Evolutionary conservation across 1,140 invertebrate species (phyloP).

Genomic region (Achroia grisella): DNA sequence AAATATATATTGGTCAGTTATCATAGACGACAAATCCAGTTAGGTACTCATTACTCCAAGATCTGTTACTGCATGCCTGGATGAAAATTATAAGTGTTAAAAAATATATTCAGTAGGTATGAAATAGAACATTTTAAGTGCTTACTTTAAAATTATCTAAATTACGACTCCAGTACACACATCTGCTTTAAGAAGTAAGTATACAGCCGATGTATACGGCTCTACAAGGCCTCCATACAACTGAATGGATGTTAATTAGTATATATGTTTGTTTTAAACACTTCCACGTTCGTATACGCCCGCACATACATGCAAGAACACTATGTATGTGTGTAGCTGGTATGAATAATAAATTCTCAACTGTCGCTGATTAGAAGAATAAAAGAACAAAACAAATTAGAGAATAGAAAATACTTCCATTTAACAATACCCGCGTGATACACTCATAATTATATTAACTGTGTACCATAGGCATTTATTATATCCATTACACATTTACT

Average conservation of each 20-base stretch:
- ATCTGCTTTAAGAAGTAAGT: slow-evolving; percentile 39
- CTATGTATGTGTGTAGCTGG: slow-evolving; percentile 5
- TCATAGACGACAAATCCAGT: too few species aligned
- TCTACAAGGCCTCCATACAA: slow-evolving; percentile 49
- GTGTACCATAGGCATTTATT: background rate
- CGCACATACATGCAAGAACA: slow-evolving; percentile 17
- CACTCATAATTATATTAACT: too few species aligned
- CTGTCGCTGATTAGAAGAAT: slow-evolving; percentile 42
- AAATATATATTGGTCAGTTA: too few species aligned
- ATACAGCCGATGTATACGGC: slow-evolving; percentile 28
- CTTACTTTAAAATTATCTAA: too few species aligned
- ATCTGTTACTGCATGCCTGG: too few species aligned
- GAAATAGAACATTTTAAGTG: too few species aligned
- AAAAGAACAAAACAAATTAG: slow-evolving; percentile 25
- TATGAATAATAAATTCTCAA: slow-evolving; percentile 40
- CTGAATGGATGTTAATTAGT: slow-evolving; percentile 66
- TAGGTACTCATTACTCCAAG: too few species aligned
- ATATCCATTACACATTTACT: slow-evolving; percentile 10
- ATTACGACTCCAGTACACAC: slow-evolving; percentile 23
- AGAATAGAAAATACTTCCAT: slow-evolving; percentile 15
- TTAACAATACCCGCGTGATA: slow-evolving; percentile 1
- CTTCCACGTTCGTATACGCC: slow-evolving; percentile 28
- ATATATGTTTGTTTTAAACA: slow-evolving; percentile 55
- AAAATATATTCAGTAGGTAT: too few species aligned
- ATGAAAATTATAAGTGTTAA: too few species aligned